Evolutionary conservation across 2,797 vertebrate genomes (phyloP), one percentile per base, ranked within the genome.

Genomic region (Mormyrus proboscirostris): DNA sequence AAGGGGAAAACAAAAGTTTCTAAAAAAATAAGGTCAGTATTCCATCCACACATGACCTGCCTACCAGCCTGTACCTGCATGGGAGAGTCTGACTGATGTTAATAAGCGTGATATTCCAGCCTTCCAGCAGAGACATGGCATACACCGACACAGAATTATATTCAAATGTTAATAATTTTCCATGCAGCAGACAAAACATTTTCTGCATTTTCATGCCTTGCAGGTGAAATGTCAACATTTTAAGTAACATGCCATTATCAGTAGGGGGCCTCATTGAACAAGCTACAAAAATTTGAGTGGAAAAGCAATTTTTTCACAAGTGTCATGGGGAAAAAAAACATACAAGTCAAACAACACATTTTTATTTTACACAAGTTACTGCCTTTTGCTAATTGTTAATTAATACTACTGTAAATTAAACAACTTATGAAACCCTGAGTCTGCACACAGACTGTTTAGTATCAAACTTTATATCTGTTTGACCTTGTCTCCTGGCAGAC

Each of bases 401-500:
- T 44, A 44, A 3, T 82, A 82, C 12, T 82, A 33, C 29, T 33
- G 29, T 33, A 87, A 59, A 0, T 59, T 59, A 10, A 33, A 33
- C 85, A 38, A 87, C 7, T 59, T 8, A 59, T 44, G 82, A 85
- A 59, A 44, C 29, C 16, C 16, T 59, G 53, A 59, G 53, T 3
- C 25, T 33, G 22, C 25, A 51, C 53, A n/a, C 33, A 51, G 47
- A 47, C 9, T 49, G 49, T 87, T 38, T 19, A 86, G 47, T 57
- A 57, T 50, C 87, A 22, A 25, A 25, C 33, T 57, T 65, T n/a
- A 29, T 65, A 29, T 88, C 53, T n/a, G 85, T 87, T 41, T 87
- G 85, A 87, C 85, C 85, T 87, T 87, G 85, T 57, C 53, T 59
- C 53, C 44, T 69, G 57, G 16, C 44, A 65, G 44, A 47, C 87